These are phyloP conservation scores for Leptinotarsa tumamoca DNA, from an alignment of 2,888 invertebrate genomes.

Conservation along the genomic window DNA sequence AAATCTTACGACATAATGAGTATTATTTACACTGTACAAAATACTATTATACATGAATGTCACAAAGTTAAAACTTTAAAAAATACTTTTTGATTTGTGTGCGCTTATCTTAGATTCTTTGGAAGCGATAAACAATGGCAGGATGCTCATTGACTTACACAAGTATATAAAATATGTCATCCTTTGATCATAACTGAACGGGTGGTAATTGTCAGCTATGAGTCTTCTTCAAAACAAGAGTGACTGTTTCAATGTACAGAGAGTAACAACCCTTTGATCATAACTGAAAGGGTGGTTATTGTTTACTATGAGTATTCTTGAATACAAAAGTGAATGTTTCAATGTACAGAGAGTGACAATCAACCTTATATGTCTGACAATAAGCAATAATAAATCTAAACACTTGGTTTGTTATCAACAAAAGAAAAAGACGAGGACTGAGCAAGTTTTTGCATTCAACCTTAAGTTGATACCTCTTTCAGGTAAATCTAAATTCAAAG, in stretches of 20 bases:
- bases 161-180: constrained; percentile 14
- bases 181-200: constrained; percentile 1
- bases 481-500: no score
- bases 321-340: not conserved
- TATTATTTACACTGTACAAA: constrained; percentile 43
- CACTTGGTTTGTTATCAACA: no score
- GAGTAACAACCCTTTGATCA: not conserved
- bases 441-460: no score
- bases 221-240: not conserved
- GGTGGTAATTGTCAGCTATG: not conserved
- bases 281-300: not conserved
- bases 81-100: constrained; percentile 32
- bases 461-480: no score
- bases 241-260: not conserved
- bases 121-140: constrained; percentile 32
- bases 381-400: no score
- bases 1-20: constrained; percentile 38
- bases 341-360: no score
- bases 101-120: constrained; percentile 35
- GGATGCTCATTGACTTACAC: constrained; percentile 14
- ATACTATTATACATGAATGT: constrained; percentile 28
- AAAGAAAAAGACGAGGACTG: no score
- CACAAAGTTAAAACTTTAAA: constrained; percentile 24
- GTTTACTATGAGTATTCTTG: not conserved
- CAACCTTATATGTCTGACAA: no score